phyloP scores from a whole-genome alignment of 2,888 invertebrate genomes.

The Tolmerus cingulatus region DNA sequence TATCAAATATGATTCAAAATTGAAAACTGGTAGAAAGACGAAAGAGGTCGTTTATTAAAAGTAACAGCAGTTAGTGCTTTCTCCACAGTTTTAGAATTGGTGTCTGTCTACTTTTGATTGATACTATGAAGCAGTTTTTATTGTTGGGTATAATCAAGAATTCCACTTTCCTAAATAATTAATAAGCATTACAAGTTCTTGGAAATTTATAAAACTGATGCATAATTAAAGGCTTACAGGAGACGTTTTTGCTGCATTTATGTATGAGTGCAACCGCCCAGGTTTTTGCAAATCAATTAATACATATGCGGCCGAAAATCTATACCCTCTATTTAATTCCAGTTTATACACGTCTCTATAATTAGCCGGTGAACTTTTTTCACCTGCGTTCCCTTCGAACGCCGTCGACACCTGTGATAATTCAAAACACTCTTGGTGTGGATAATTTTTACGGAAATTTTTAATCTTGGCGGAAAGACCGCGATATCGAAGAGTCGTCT shows the following conservation, averaged over 20 bases:
- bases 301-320: background rate
- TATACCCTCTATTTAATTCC: background rate
- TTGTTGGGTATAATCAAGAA: background rate
- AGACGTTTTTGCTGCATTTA: background rate
- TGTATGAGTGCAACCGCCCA: background rate
- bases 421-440: background rate
- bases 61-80: too few species aligned
- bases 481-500: background rate
- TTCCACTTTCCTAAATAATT: background rate
- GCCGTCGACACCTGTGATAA: conserved; percentile 1
- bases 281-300: background rate
- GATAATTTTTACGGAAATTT: conserved; percentile 12
- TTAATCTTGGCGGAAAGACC: background rate
- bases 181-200: background rate
- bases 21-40: too few species aligned
- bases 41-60: too few species aligned
- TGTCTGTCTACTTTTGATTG: too few species aligned
- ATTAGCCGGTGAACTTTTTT: background rate
- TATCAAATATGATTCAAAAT: too few species aligned
- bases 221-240: background rate
- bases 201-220: background rate
- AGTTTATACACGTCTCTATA: background rate
- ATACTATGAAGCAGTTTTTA: too few species aligned
- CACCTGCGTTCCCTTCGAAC: background rate
- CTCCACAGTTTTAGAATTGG: too few species aligned